Evolutionary conservation across 1,140 invertebrate genomes (phyloP), one percentile per base, ranked within the genome.

Genomic region (Notospermus geniculatus): DNA sequence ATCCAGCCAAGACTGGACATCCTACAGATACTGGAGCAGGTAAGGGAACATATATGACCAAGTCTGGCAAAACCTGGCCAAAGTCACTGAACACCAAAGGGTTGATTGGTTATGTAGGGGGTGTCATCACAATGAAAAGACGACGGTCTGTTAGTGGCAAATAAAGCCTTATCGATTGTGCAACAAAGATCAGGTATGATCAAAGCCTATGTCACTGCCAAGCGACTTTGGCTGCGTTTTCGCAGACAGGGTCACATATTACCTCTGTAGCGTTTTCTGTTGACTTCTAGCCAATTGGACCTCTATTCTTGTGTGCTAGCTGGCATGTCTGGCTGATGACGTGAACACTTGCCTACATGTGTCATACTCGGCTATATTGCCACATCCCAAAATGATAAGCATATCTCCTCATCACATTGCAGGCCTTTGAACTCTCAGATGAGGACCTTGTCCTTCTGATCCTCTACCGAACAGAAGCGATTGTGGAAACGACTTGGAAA

Each of bases 1-100:
- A 71, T 75, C 9, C 62, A 73, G 53, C 67, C 70, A 7, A 59
- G 75, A 50, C 68, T 77, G 17, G 67, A 72, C 60, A 67, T 77
- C 1, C 61, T 78, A 23, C 57, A 70, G 52, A 67, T 74, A 22
- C 58, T 78, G 4, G 75, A 76, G 64, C 71, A 77, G 72, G 76
- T 78, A 52, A 57, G n/a, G n/a, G n/a, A n/a, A n/a, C n/a, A n/a
- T n/a, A n/a, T n/a, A n/a, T n/a, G n/a, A n/a, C n/a, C n/a, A n/a
- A n/a, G n/a, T n/a, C n/a, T n/a, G n/a, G n/a, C n/a, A n/a, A n/a
- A n/a, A n/a, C n/a, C n/a, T n/a, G n/a, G n/a, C n/a, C n/a, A n/a
- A n/a, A n/a, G n/a, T n/a, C n/a, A n/a, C n/a, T n/a, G n/a, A n/a
- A n/a, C n/a, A n/a, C n/a, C n/a, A n/a, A n/a, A n/a, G n/a, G n/a